Evolutionary conservation across 1,140 invertebrate species (phyloP).

Genomic region (Drusus annulatus): DNA sequence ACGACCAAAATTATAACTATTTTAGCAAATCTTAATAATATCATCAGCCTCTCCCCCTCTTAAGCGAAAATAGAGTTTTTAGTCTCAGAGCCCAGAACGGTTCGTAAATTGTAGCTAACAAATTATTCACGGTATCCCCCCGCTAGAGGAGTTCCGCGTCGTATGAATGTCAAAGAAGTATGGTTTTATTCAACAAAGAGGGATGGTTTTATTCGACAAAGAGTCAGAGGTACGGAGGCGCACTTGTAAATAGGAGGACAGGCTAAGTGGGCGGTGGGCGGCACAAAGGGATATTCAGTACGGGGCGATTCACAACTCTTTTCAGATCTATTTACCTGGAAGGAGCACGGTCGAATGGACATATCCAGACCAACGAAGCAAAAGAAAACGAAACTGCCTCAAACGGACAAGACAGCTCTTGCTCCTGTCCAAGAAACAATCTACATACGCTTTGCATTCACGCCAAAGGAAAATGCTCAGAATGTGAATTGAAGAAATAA

Average conservation of each 20-base stretch:
- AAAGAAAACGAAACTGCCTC: slow-evolving; percentile 43
- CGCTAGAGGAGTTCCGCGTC: slow-evolving; percentile 27
- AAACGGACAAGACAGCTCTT: slow-evolving; percentile 14
- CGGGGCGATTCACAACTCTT: slow-evolving; percentile 55
- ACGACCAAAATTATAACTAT: too few relatives aligned
- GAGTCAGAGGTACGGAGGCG: not conserved
- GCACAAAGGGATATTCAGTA: slow-evolving; percentile 50
- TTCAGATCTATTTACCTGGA: slow-evolving; percentile 57
- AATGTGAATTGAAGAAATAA: not conserved
- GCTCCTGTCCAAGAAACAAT: too few relatives aligned
- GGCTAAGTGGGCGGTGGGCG: not conserved
- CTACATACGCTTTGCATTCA: too few relatives aligned
- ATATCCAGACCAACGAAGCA: slow-evolving; percentile 55
- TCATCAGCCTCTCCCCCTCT: too few relatives aligned
- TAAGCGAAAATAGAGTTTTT: too few relatives aligned
- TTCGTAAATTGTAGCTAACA: slow-evolving; percentile 46
- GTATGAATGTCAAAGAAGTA: slow-evolving; percentile 57
- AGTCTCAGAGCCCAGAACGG: not conserved
- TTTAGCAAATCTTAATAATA: too few relatives aligned
- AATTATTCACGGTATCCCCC: slow-evolving; percentile 45
- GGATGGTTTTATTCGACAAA: slow-evolving; percentile 52
- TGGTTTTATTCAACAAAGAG: slow-evolving; percentile 54
- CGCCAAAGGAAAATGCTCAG: not conserved
- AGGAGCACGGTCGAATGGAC: slow-evolving; percentile 54
- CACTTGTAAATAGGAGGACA: slow-evolving; percentile 1